Evolutionary conservation across 2,113 vertebrate genomes (phyloP).

Genomic region (Mixornis gularis): DNA sequence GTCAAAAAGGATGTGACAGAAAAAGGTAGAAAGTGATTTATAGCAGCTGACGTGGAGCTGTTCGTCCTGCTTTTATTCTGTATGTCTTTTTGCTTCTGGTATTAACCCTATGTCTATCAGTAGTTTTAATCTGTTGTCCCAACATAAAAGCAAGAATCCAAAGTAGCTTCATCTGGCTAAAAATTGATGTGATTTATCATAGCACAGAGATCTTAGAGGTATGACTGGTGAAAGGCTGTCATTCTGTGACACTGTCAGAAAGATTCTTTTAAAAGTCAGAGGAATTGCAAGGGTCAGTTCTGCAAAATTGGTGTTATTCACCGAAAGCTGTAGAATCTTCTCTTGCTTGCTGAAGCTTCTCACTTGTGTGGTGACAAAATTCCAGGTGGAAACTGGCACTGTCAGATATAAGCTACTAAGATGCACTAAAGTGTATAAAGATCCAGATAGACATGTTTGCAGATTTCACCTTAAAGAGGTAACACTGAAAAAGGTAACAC

Average conservation of each 20-base stretch:
- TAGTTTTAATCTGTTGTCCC: not conserved
- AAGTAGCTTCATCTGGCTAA: not conserved
- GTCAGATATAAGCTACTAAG: not conserved
- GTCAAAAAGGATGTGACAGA: not conserved
- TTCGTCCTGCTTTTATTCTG: not conserved
- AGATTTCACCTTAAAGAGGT: not conserved
- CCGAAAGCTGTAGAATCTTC: not conserved
- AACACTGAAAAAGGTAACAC: not conserved
- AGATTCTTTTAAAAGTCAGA: not conserved
- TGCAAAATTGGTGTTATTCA: not conserved
- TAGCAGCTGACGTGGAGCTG: not conserved
- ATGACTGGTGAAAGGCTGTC: not conserved
- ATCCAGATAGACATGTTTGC: not conserved
- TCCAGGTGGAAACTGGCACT: not conserved
- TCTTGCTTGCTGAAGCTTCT: not conserved
- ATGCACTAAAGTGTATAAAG: not conserved
- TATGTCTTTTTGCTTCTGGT: not conserved
- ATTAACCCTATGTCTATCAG: not conserved
- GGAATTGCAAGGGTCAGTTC: not conserved
- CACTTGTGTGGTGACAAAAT: not conserved
- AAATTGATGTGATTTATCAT: not conserved
- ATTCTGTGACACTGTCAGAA: not conserved
- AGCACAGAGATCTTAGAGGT: not conserved
- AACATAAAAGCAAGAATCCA: not conserved
- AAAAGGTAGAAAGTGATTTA: not conserved